Percentiles rank a stretch among this genome's conserved stretches.
Conservation (phyloP, 1,140 invertebrate species). For the Phymastichus coffea region DNA sequence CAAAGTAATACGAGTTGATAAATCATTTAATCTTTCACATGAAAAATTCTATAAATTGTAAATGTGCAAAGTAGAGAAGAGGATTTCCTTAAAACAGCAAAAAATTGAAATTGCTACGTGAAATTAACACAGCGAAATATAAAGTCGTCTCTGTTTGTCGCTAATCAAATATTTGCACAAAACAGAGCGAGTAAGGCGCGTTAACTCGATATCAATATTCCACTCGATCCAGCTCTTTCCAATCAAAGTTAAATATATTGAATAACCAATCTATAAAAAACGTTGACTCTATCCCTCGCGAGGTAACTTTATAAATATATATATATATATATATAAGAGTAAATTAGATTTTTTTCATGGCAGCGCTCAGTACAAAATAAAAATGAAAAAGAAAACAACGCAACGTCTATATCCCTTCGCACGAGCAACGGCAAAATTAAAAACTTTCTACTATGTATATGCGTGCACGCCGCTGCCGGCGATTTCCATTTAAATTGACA, state of each 20-base stretch:
- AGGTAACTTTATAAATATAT: conserved; percentile 1
- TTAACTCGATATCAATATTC: conserved; percentile 10
- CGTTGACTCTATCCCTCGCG: neutral
- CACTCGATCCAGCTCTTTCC: conserved; percentile 11
- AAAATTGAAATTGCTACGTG: too few relatives aligned
- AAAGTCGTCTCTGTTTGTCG: too few relatives aligned
- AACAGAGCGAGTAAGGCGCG: neutral
- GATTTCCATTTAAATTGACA: conserved; percentile 29
- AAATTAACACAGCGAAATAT: too few relatives aligned
- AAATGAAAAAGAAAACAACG: too few relatives aligned
- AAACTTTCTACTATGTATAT: neutral
- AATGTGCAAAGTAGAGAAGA: too few relatives aligned
- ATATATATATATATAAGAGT: too few relatives aligned
- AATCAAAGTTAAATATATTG: neutral
- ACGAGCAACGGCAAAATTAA: conserved; percentile 15
- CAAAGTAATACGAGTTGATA: too few relatives aligned
- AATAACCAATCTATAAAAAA: conserved; percentile 12
- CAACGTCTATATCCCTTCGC: neutral
- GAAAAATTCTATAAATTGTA: too few relatives aligned
- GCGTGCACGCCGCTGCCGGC: conserved; percentile 22
- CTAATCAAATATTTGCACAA: too few relatives aligned
- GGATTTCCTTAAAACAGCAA: too few relatives aligned
- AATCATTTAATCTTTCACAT: too few relatives aligned
- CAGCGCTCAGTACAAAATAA: conserved; percentile 12
- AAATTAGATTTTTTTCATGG: conserved; percentile 23